Base-by-base conservation (phyloP, 1,140 invertebrate species). In the Metopolophium dirhodum region DNA sequence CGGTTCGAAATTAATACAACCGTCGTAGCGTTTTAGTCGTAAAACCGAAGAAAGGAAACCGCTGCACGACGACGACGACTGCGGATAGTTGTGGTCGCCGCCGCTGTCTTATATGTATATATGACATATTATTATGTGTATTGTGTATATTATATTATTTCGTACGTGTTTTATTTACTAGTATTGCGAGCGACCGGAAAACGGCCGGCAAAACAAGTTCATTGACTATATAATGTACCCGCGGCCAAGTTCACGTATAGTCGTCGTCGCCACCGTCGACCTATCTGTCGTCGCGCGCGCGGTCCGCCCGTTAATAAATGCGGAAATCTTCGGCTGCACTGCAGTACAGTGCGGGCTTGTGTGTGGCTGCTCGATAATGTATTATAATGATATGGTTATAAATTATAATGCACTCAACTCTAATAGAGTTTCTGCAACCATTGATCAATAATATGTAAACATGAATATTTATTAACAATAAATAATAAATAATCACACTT, bases 161-260 rank as follows among this genome's bases (percentile, higher is more conserved):
- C n/a, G 85, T 86, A 77, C 61, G 61, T 77, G 61, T 77, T 77
- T 14, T n/a, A 77, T 77, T 77, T 77, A 77, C 61, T n/a, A 14
- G 14, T 77, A 47, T 87, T 9, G 86, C 87, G 49, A 86, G 20
- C 18, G 49, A 89, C 86, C 49, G 87, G 88, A 57, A 89, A 89
- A 89, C 47, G 14, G 86, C 14, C 11, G 47, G 45, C 51, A 89
- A 89, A 89, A 89, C 88, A 57, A 89, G 88, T 89, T 89, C 51
- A 41, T 89, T 89, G 88, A 89, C 88, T 89, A 89, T 86, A 86
- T 30, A n/a, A 77, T 77, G 61, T 26, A 30, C 49, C 6, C 49
- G 22, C 23, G 35, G 22, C 88, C 88, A 89, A 89, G 51, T 41
- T 57, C 51, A 89, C 35, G 51, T 57, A 18, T 47, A 47, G 85